Percentiles rank a stretch among this genome's conserved stretches.
Conservation (phyloP, 1,140 invertebrate species). For the Drosophila parabipectinata region DNA sequence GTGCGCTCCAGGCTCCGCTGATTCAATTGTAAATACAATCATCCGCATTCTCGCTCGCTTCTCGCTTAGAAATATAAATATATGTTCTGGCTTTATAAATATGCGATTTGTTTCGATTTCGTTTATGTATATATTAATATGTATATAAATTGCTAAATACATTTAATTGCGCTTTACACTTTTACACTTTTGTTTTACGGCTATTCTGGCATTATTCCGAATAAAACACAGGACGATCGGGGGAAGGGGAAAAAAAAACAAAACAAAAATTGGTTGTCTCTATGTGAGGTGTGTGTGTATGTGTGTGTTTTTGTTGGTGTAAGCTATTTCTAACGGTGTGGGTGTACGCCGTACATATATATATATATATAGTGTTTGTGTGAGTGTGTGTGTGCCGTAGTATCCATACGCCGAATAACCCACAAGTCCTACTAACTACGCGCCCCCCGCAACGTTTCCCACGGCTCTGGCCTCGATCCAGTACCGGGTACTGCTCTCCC, state of each 20-base stretch:
- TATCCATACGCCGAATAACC: conserved; percentile 29
- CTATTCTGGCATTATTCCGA: conserved; percentile 63
- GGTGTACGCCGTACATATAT: conserved; percentile 13
- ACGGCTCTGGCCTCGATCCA: conserved; percentile 10
- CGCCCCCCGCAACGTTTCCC: conserved; percentile 44
- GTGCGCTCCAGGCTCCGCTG: neutral
- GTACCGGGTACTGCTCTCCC: conserved; percentile 24
- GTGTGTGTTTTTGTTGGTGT: conserved; percentile 38
- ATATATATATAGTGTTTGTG: neutral
- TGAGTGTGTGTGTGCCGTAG: conserved; percentile 32
- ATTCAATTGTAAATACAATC: neutral
- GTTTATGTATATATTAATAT: conserved; percentile 59
- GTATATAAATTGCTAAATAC: conserved; percentile 77
- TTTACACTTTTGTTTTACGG: conserved; percentile 63
- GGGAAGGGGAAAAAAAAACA: conserved; percentile 29
- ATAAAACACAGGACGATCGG: conserved; percentile 47
- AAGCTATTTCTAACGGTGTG: conserved; percentile 40
- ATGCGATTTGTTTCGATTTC: conserved; percentile 58
- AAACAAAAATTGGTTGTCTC: conserved; percentile 50
- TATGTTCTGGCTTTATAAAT: conserved; percentile 66
- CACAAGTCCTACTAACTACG: conserved; percentile 61
- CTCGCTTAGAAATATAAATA: conserved; percentile 72
- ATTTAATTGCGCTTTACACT: conserved; percentile 78
- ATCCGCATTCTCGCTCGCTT: conserved; percentile 15
- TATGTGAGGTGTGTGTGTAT: conserved; percentile 2